phyloP scores from a whole-genome alignment of 2,888 invertebrate genomes.

The Heliconius aoede region DNA sequence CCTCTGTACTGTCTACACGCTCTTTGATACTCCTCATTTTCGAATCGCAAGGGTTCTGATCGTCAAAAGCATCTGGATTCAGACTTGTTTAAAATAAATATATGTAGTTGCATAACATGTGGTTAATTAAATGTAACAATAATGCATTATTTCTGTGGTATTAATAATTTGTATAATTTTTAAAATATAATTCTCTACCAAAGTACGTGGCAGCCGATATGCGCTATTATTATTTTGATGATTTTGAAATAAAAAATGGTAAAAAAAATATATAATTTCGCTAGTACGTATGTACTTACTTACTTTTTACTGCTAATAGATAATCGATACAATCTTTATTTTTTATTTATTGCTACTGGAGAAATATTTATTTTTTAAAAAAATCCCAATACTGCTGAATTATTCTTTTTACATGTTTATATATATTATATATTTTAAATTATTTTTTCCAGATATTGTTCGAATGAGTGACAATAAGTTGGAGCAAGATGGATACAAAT shows the following conservation, averaged over 20 bases:
- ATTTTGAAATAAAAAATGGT: too few species aligned
- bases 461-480: conserved; percentile 12
- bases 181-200: not conserved
- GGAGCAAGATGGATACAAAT: not conserved
- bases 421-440: not conserved
- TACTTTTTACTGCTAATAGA: too few species aligned
- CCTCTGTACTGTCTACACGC: too few species aligned
- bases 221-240: too few species aligned
- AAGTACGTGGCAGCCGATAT: not conserved
- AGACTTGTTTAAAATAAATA: too few species aligned
- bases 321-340: not conserved
- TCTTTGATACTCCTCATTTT: too few species aligned
- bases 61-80: too few species aligned
- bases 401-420: too few species aligned
- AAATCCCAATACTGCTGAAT: not conserved
- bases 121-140: too few species aligned
- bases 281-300: too few species aligned
- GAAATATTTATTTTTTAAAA: not conserved
- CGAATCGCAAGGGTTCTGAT: too few species aligned
- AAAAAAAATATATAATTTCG: too few species aligned
- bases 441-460: not conserved
- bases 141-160: not conserved
- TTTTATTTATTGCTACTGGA: not conserved
- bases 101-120: not conserved
- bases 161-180: conserved; percentile 6